These are phyloP conservation scores for Chloroclystis v-ata DNA, from an alignment of 2,888 invertebrate species.

Conservation along the genomic window DNA sequence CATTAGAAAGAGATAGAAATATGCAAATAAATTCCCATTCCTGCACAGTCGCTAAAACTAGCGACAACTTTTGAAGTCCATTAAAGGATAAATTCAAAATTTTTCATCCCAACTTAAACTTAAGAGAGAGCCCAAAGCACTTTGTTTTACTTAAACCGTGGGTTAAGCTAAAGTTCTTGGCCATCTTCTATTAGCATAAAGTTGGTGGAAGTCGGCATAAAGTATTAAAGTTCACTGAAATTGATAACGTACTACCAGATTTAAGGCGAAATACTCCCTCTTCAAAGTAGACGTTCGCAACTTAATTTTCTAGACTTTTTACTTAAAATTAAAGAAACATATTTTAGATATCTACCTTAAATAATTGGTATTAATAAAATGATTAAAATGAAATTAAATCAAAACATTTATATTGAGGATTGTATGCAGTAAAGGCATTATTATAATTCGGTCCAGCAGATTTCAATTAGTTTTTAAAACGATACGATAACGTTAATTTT, in stretches of 20 bases:
- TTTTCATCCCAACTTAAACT: conserved; percentile 50
- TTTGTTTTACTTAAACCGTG: conserved; percentile 64
- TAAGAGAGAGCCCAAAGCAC: conserved; percentile 45
- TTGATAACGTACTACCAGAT: conserved; percentile 61
- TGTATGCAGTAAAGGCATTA: no score
- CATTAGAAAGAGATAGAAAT: no score
- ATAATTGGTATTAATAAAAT: no score
- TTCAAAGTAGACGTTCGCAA: background rate
- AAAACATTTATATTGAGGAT: no score
- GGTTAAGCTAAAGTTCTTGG: conserved; percentile 52
- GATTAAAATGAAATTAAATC: no score
- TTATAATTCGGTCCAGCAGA: no score
- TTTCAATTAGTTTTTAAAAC: no score
- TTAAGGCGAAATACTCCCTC: conserved; percentile 24
- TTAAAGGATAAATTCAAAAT: conserved; percentile 48
- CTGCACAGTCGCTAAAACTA: conserved; percentile 7
- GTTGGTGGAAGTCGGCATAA: conserved; percentile 50
- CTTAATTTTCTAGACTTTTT: no score
- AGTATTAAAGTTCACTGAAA: conserved; percentile 62
- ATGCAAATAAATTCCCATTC: background rate
- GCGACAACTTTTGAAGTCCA: conserved; percentile 25
- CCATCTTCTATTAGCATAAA: conserved; percentile 71
- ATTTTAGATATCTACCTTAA: no score
- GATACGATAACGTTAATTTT: background rate
- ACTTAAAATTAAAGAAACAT: no score